These are phyloP conservation scores for Eupeodes latifasciatus DNA, from an alignment of 2,888 invertebrate genomes.

Conservation along the genomic window DNA sequence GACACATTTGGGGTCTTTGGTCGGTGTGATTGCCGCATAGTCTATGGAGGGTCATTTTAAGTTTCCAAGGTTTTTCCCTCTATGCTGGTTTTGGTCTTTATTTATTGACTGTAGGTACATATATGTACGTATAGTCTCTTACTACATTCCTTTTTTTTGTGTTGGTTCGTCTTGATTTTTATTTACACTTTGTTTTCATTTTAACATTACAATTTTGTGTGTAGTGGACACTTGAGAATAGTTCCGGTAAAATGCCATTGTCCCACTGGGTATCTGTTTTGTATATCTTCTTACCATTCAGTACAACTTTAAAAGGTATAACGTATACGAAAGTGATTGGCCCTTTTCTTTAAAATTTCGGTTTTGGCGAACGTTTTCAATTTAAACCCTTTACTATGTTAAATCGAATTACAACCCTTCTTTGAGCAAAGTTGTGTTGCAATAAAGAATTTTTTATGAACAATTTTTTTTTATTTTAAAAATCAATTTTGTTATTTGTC, in stretches of 20 bases:
- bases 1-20: background rate
- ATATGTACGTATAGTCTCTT: background rate
- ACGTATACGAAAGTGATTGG: constrained; percentile 34
- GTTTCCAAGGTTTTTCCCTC: constrained; percentile 2
- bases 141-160: background rate
- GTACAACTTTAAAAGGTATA: background rate
- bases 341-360: constrained; percentile 2
- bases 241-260: constrained; percentile 26
- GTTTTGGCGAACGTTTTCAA: background rate
- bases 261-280: background rate
- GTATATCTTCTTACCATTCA: background rate
- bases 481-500: too few species aligned
- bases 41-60: constrained; percentile 25
- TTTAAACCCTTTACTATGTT: constrained; percentile 19
- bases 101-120: background rate
- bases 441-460: too few species aligned
- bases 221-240: constrained; percentile 34
- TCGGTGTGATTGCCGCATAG: constrained; percentile 4
- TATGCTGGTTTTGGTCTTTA: background rate
- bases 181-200: constrained; percentile 11
- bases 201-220: background rate
- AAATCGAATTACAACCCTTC: too few species aligned
- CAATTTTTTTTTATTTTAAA: too few species aligned
- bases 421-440: too few species aligned
- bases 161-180: constrained; percentile 4